Evolutionary conservation across 2,888 invertebrate species (phyloP).

Genomic region (Lottia gigantea): DNA sequence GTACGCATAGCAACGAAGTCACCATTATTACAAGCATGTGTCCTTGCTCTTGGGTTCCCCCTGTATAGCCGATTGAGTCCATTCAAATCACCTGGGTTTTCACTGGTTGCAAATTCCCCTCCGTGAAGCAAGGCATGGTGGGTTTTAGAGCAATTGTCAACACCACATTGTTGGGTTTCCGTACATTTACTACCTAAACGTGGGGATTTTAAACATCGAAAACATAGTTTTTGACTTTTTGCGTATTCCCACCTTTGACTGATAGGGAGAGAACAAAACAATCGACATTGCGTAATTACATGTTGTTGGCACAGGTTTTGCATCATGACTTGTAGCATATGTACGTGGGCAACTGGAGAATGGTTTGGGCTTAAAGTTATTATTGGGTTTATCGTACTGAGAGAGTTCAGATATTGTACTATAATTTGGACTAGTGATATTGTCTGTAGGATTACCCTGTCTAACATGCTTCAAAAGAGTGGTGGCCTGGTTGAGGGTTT

Average conservation of each 20-base stretch:
- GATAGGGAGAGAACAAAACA: neutral
- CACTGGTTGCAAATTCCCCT: neutral
- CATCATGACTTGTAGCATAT: too few species aligned
- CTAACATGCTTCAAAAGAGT: too few species aligned
- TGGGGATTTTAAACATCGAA: neutral
- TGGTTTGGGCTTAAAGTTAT: too few species aligned
- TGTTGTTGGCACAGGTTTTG: neutral
- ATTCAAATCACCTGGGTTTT: too few species aligned
- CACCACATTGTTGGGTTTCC: neutral
- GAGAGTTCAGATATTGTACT: too few species aligned
- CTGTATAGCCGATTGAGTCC: too few species aligned
- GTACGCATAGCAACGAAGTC: constrained; percentile 14
- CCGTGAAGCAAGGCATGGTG: neutral
- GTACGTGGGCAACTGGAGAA: too few species aligned
- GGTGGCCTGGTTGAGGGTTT: too few species aligned
- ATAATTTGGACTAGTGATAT: too few species aligned
- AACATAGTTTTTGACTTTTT: neutral
- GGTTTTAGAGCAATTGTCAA: neutral
- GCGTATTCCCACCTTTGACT: neutral
- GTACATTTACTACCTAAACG: neutral
- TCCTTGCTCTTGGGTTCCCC: too few species aligned
- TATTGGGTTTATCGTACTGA: too few species aligned
- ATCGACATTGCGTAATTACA: neutral
- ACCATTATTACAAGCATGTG: neutral
- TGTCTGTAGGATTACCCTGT: too few species aligned